Evolutionary conservation across 92 coral and sea anemone species (phyloP).

Genomic region (Parazoanthus swiftii): DNA sequence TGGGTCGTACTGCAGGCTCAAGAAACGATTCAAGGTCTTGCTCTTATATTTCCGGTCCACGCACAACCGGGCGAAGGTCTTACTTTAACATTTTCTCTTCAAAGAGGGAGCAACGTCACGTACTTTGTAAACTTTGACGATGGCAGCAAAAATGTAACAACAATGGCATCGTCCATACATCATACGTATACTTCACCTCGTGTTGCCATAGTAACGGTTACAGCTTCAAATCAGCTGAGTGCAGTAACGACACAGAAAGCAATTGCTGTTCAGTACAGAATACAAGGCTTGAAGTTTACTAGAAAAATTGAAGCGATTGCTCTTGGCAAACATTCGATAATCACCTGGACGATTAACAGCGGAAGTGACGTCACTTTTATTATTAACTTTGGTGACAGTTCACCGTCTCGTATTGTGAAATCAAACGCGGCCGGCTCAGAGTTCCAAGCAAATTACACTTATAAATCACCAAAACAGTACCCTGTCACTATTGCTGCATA

Average conservation of each 20-base stretch:
- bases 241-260: conserved; percentile 22
- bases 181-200: conserved; percentile 44
- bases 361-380: conserved; percentile 76
- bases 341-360: conserved; percentile 65
- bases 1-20: conserved; percentile 61
- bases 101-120: conserved; percentile 68
- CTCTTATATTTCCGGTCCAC: conserved; percentile 42
- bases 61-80: conserved; percentile 55
- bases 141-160: conserved; percentile 59
- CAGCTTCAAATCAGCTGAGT: conserved; percentile 71
- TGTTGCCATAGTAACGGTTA: conserved; percentile 41
- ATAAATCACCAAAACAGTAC: conserved; percentile 46
- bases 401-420: conserved; percentile 12
- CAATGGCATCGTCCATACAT: conserved; percentile 30
- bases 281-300: conserved; percentile 56
- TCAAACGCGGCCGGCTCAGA: conserved; percentile 35
- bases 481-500: conserved; percentile 52
- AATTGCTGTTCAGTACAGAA: conserved; percentile 56
- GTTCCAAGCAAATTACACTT: conserved; percentile 49
- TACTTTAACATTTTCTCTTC: conserved; percentile 28
- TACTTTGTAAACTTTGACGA: conserved; percentile 65
- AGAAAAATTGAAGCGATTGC: conserved; percentile 25
- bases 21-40: conserved; percentile 66
- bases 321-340: conserved; percentile 16
- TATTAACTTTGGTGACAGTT: conserved; percentile 61